Base-by-base conservation (phyloP, 2,888 invertebrate species). In the Sipunculus nudus region DNA sequence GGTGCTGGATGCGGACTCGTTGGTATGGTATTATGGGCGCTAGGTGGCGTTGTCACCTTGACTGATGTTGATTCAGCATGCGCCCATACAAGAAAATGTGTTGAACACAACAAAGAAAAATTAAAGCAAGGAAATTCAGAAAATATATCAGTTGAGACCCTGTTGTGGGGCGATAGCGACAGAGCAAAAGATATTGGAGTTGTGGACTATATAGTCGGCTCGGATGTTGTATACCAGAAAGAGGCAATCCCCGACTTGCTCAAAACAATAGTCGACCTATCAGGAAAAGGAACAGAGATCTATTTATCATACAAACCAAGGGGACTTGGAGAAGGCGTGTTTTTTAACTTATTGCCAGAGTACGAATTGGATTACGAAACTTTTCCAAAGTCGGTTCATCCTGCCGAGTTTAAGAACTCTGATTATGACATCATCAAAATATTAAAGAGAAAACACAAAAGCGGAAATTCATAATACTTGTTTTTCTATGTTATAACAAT, bases 1-100 rank as follows among this genome's bases (percentile, higher is more conserved):
- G 70, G 70, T 16, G 48, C 70, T n/a, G 70, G 70, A 10, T 70
- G 69, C 53, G 70, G 70, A 3, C 55, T 70, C 2, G 70, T 67
- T n/a, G 58, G 65, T 38, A 53, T 65, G 41, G 65, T 61, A 26
- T 60, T 65, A 3, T 65, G 61, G 49, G 28, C 67, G 31, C 32
- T 52, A 8, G 70, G 69, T 19, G 70, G 67, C 1, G 43, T 46
- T 13, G 61, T 65, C 19, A 53, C 47, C 6, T 28, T 62, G 13
- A 70, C 70, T 25, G 70, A 70, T 45, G 29, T 70, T 16, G 49
- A 50, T 6, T 32, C 54, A 5, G 55, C 58, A 23, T 6, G 60
- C 4, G 40, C 25, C 6, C 67, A 67, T 41, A 67, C 67, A 5
- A 21, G 43, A 21, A 43, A 40, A 29, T 53, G 56, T 43, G n/a